phyloP scores from a whole-genome alignment of 2,888 invertebrate species.

The Lasioglossum morio region DNA sequence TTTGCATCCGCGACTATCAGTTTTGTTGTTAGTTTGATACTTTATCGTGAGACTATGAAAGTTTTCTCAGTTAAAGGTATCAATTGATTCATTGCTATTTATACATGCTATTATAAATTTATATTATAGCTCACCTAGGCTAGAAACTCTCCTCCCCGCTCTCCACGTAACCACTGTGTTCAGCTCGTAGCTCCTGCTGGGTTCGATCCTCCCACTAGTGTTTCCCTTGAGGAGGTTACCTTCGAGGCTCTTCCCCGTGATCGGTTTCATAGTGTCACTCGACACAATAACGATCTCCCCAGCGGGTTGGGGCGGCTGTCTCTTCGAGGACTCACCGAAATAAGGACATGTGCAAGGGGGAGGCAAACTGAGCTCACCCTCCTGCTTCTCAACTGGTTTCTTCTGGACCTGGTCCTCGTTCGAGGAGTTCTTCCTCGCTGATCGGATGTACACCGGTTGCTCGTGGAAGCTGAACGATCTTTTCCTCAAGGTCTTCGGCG shows the following conservation, averaged over 20 bases:
- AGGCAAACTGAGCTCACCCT: slow-evolving; percentile 84
- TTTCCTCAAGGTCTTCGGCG: slow-evolving; percentile 83
- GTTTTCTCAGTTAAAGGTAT: background rate
- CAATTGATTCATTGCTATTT: background rate
- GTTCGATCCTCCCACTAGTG: slow-evolving; percentile 84
- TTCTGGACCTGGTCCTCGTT: slow-evolving; percentile 49
- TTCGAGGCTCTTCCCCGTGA: slow-evolving; percentile 61
- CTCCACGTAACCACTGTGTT: slow-evolving; percentile 90
- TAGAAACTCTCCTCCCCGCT: slow-evolving; percentile 89
- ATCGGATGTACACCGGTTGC: slow-evolving; percentile 70
- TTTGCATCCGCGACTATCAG: background rate
- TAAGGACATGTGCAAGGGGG: slow-evolving; percentile 93
- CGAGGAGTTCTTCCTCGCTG: slow-evolving; percentile 58
- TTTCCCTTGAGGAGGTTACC: slow-evolving; percentile 55
- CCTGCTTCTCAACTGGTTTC: slow-evolving; percentile 36
- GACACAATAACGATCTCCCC: slow-evolving; percentile 87
- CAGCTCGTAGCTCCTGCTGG: slow-evolving; percentile 80
- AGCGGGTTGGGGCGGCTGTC: slow-evolving; percentile 83
- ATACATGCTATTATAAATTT: background rate
- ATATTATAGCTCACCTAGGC: slow-evolving; percentile 87
- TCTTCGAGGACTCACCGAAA: slow-evolving; percentile 89
- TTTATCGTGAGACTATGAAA: background rate
- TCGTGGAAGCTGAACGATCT: slow-evolving; percentile 86
- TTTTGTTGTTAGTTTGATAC: background rate
- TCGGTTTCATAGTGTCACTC: slow-evolving; percentile 85